Conservation (phyloP, 2,113 vertebrate genomes). For the Montifringilla adamsi region DNA sequence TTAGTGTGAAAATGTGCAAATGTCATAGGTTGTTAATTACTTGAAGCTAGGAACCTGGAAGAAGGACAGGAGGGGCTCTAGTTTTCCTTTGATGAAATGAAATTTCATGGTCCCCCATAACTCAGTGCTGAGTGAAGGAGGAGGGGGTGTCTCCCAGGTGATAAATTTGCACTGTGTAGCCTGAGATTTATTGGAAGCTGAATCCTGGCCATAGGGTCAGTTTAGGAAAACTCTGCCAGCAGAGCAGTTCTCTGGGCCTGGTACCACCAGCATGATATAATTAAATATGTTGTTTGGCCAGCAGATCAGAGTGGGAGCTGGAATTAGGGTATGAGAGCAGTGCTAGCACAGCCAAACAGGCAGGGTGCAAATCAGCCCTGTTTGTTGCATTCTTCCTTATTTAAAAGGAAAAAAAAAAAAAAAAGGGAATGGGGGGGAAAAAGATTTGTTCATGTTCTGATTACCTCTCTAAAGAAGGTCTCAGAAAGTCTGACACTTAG, state of each 20-base stretch:
- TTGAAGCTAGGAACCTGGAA: background rate
- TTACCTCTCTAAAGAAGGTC: constrained; percentile 24
- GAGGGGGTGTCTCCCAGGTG: background rate
- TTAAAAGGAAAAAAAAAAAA: background rate
- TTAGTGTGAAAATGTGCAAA: constrained; percentile 13
- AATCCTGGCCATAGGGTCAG: background rate
- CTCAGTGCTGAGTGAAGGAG: background rate
- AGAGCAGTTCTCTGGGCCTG: constrained; percentile 23
- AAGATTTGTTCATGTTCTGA: background rate
- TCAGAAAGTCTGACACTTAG: background rate
- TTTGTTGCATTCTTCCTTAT: background rate
- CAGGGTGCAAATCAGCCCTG: background rate
- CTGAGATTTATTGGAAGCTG: constrained; percentile 6
- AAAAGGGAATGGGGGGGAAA: background rate
- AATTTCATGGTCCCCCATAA: background rate
- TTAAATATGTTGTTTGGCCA: constrained; percentile 25
- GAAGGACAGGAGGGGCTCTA: background rate
- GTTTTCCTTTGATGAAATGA: background rate
- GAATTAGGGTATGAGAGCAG: background rate
- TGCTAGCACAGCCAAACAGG: background rate
- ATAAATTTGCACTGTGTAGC: constrained; percentile 4
- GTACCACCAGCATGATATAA: constrained; percentile 34
- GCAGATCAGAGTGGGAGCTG: constrained; percentile 29
- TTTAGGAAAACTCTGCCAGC: constrained; percentile 11
- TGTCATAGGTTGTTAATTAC: constrained; percentile 27